Evolutionary conservation across 2,888 invertebrate genomes (phyloP).

Genomic region (Eilema griseolum): DNA sequence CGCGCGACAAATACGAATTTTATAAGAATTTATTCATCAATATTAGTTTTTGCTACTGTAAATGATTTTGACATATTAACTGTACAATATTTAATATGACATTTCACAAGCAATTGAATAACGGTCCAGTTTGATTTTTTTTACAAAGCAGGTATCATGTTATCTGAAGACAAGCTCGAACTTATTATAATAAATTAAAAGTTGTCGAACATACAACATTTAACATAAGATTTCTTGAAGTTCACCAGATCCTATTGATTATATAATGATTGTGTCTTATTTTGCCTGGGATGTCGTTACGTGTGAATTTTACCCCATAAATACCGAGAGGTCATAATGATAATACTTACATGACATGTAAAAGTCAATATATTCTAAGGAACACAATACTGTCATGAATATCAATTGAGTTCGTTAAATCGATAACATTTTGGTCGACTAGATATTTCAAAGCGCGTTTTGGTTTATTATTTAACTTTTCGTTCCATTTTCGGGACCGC

Average conservation of each 20-base stretch:
- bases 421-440: slow-evolving; percentile 7
- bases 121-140: slow-evolving; percentile 28
- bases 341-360: not conserved
- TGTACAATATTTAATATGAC: slow-evolving; percentile 36
- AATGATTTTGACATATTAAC: slow-evolving; percentile 50
- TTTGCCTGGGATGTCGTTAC: too few species aligned
- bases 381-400: slow-evolving; percentile 23
- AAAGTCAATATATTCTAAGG: slow-evolving; percentile 21
- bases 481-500: slow-evolving; percentile 55
- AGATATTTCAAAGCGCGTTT: slow-evolving; percentile 7
- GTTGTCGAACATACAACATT: not conserved
- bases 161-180: slow-evolving; percentile 29
- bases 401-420: slow-evolving; percentile 19
- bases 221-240: not conserved
- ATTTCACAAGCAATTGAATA: slow-evolving; percentile 26
- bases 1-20: slow-evolving; percentile 22
- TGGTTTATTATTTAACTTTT: slow-evolving; percentile 22
- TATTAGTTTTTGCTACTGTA: slow-evolving; percentile 24
- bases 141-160: slow-evolving; percentile 38
- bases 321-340: not conserved
- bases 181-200: not conserved
- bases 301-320: not conserved
- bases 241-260: not conserved
- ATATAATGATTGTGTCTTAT: not conserved
- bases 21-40: slow-evolving; percentile 28